Conservation (phyloP, 2,797 vertebrate genomes). For the Enteromius viviparus region DNA sequence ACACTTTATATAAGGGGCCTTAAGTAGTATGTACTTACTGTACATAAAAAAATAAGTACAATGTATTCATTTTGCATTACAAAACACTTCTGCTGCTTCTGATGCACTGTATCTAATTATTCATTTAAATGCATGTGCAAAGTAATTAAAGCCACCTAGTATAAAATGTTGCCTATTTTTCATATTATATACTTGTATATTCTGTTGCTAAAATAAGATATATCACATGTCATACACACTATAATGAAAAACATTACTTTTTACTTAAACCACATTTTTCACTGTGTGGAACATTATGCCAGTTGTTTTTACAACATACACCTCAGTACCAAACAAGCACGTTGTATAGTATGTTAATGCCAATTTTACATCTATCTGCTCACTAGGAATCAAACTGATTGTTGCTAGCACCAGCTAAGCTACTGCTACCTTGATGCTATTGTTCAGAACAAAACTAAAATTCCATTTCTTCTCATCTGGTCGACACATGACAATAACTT, state of each 20-base stretch:
- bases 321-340: background rate
- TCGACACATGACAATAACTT: constrained; percentile 7
- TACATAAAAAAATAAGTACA: too few species aligned
- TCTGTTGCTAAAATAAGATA: background rate
- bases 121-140: too few species aligned
- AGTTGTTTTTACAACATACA: background rate
- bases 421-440: background rate
- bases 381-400: background rate
- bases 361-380: background rate
- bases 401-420: background rate
- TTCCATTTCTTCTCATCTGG: background rate
- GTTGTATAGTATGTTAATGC: background rate
- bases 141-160: too few species aligned
- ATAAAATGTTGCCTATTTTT: too few species aligned
- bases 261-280: background rate
- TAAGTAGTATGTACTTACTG: too few species aligned
- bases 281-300: background rate
- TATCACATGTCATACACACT: background rate
- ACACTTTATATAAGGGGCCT: too few species aligned
- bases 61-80: too few species aligned
- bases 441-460: background rate
- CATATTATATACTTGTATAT: background rate
- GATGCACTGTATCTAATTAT: too few species aligned
- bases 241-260: background rate
- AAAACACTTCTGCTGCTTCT: too few species aligned